Conservation (phyloP, 2,797 vertebrate species). For the Natrix natrix region DNA sequence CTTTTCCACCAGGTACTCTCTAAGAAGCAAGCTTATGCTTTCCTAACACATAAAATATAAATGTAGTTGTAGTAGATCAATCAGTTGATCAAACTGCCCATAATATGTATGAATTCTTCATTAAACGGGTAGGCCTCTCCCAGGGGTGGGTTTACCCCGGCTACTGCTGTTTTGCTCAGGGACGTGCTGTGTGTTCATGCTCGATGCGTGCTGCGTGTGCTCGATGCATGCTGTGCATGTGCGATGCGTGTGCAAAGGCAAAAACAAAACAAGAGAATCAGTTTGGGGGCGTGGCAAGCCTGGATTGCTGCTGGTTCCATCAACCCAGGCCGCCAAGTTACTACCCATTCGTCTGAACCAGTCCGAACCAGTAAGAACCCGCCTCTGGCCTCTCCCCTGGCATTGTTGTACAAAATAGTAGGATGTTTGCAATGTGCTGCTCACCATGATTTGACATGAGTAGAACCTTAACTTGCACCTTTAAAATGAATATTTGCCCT, state of each 20-base stretch:
- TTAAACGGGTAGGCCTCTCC: not conserved
- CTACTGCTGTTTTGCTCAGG: no score
- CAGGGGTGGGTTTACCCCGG: no score
- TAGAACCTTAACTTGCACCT: not conserved
- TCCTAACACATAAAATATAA: not conserved
- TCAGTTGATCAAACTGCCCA: not conserved
- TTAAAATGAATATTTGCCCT: not conserved
- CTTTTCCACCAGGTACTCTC: not conserved
- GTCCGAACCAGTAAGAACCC: no score
- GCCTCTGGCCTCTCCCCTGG: not conserved
- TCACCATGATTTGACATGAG: not conserved
- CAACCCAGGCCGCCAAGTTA: no score
- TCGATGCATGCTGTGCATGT: no score
- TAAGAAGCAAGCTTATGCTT: constrained; percentile 32
- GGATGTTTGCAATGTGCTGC: not conserved
- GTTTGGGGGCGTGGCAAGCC: no score
- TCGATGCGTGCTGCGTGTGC: no score
- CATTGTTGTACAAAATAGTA: not conserved
- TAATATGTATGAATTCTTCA: not conserved
- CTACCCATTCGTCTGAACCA: no score
- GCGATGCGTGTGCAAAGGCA: no score
- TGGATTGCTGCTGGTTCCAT: no score
- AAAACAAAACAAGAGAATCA: no score
- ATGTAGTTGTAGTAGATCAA: not conserved
- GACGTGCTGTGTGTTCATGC: no score